Evolutionary conservation across 2,797 vertebrate genomes (phyloP), one percentile per base, ranked within the genome.

Genomic region (Neomorphus geoffroyi): DNA sequence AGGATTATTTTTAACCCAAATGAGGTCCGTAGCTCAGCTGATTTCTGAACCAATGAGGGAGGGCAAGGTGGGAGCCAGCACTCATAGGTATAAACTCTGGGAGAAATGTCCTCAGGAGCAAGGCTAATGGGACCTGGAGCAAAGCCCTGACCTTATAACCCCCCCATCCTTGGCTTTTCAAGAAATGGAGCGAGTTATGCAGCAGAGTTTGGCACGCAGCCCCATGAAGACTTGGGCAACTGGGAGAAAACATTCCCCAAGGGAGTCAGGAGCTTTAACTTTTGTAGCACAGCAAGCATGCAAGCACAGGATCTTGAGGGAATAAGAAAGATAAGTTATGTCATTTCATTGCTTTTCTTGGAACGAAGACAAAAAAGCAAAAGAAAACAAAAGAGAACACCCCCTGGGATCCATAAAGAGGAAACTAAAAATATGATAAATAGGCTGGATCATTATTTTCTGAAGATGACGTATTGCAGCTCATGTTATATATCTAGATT

Each of bases 371-470:
- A 93, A 84, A 90, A 97, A 95, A 87, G 39, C 85, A 86, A 77
- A 73, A 77, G 88, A 91, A 96, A 94, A 93, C 92, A 97, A 96
- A 95, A 93, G 88, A 94, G 94, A 94, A 67, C 73, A 81, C 41
- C 95, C 91, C 91, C 67, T 73, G 95, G 92, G 96, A 94, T 82
- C 83, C 90, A 90, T 94, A 96, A 94, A 94, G 88, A 93, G 80
- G 83, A 96, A 96, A 94, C 95, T 93, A 92, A 93, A 93, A 96
- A 94, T 85, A 88, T 74, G 90, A 95, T 83, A 89, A 94, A 82
- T 84, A 45, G 79, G 32, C 88, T 74, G 80, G 84, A 86, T 69
- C 67, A 35, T 79, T 86, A 64, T 74, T 88, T 97, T 94, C 92
- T 84, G 92, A 94, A 57, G 79, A 85, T 91, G 82, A 83, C 67